phyloP scores from a whole-genome alignment of 2,113 vertebrate genomes.

The Proteles cristata region DNA sequence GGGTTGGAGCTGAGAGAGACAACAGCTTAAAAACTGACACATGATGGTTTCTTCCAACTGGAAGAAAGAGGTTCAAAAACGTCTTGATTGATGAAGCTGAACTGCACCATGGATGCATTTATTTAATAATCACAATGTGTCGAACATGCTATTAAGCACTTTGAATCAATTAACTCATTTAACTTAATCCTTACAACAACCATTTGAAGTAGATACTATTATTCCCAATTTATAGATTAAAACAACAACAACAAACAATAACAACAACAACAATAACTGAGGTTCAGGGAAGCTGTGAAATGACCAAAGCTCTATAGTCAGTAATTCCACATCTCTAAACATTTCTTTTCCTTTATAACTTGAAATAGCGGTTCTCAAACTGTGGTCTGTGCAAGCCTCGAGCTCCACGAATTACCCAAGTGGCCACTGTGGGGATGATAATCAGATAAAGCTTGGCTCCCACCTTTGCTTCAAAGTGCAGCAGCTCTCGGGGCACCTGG shows the following conservation, averaged over 20 bases:
- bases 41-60: not conserved
- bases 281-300: not conserved
- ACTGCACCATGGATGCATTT: not conserved
- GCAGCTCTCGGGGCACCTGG: not conserved
- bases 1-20: not conserved
- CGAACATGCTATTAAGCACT: not conserved
- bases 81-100: not conserved
- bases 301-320: not conserved
- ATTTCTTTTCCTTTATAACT: not conserved
- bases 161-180: conserved; percentile 17
- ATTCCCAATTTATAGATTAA: not conserved
- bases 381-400: not conserved
- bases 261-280: not conserved
- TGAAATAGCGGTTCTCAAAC: not conserved
- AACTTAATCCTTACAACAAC: not conserved
- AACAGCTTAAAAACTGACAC: not conserved
- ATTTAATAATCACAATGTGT: not conserved
- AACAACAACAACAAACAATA: not conserved
- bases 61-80: not conserved
- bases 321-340: not conserved
- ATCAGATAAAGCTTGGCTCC: no score
- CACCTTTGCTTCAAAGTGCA: not conserved
- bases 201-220: not conserved
- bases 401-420: not conserved
- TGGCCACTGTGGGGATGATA: not conserved